Conservation (phyloP, 2,888 invertebrate genomes). For the Perdita meconis region DNA sequence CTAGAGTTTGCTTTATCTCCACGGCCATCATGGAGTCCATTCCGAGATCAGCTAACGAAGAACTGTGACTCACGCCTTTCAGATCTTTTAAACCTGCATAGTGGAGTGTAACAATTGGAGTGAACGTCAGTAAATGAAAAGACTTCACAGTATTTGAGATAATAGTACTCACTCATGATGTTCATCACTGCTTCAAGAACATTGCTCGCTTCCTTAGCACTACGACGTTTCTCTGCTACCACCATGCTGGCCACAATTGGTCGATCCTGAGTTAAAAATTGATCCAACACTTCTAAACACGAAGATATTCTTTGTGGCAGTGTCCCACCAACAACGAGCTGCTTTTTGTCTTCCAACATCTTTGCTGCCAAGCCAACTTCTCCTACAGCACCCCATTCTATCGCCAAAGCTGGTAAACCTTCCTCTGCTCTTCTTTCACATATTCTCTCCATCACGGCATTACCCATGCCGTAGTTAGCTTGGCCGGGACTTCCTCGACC, state of each 20-base stretch:
- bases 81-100: conserved; percentile 81
- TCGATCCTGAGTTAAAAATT: conserved; percentile 87
- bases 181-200: conserved; percentile 91
- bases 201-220: conserved; percentile 87
- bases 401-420: conserved; percentile 86
- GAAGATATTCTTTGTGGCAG: conserved; percentile 94
- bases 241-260: conserved; percentile 93
- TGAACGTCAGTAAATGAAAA: not conserved
- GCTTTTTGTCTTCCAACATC: conserved; percentile 89
- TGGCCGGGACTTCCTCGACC: conserved; percentile 89
- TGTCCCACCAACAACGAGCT: conserved; percentile 91
- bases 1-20: conserved; percentile 96
- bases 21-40: conserved; percentile 99
- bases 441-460: conserved; percentile 90
- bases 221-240: conserved; percentile 92
- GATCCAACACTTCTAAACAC: conserved; percentile 90
- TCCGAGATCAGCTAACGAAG: conserved; percentile 94
- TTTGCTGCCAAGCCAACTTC: conserved; percentile 92
- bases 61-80: conserved; percentile 89
- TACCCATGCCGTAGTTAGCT: conserved; percentile 87
- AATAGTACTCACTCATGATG: conserved; percentile 82
- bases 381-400: conserved; percentile 89
- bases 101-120: not conserved
- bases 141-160: not conserved
- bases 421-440: conserved; percentile 74